Conservation (phyloP, 92 coral and sea anemone species). For the Umimayanthus chanpuru region DNA sequence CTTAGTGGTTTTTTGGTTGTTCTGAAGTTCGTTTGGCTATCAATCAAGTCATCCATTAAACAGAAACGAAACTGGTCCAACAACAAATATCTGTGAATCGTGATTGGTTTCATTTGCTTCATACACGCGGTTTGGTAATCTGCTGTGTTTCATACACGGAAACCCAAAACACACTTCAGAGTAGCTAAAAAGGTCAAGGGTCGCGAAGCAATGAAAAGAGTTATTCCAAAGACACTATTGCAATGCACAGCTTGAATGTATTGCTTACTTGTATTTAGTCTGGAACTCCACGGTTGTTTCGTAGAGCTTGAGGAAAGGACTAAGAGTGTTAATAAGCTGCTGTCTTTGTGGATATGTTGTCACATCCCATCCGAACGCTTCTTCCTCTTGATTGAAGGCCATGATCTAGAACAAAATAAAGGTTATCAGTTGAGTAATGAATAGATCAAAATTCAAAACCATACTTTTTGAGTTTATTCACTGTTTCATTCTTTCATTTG, state of each 20-base stretch:
- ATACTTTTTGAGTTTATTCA: too few species aligned
- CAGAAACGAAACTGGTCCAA: not conserved
- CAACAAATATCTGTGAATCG: not conserved
- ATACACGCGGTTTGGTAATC: not conserved
- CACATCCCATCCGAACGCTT: slow-evolving; percentile 98
- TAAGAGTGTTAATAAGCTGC: slow-evolving; percentile 92
- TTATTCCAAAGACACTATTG: not conserved
- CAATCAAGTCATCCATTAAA: too few species aligned
- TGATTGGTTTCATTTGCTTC: too few species aligned
- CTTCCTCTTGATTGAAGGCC: slow-evolving; percentile 96
- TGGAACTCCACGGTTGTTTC: slow-evolving; percentile 99
- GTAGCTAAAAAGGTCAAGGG: too few species aligned
- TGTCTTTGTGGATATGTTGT: slow-evolving; percentile 95
- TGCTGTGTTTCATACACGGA: too few species aligned
- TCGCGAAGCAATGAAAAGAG: too few species aligned
- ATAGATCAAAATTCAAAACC: too few species aligned
- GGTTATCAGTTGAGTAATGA: not conserved
- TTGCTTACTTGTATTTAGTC: slow-evolving; percentile 88
- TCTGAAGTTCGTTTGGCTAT: too few species aligned
- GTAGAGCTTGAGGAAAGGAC: slow-evolving; percentile 90
- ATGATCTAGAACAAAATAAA: slow-evolving; percentile 62
- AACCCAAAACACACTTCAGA: too few species aligned
- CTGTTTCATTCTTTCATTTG: too few species aligned
- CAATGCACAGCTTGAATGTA: not conserved
- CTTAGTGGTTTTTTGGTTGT: too few species aligned